A percentile compares a stretch with the other conserved stretches of the same genome.
Conservation (phyloP, 2,888 invertebrate genomes). For the Chelonus formosanus region DNA sequence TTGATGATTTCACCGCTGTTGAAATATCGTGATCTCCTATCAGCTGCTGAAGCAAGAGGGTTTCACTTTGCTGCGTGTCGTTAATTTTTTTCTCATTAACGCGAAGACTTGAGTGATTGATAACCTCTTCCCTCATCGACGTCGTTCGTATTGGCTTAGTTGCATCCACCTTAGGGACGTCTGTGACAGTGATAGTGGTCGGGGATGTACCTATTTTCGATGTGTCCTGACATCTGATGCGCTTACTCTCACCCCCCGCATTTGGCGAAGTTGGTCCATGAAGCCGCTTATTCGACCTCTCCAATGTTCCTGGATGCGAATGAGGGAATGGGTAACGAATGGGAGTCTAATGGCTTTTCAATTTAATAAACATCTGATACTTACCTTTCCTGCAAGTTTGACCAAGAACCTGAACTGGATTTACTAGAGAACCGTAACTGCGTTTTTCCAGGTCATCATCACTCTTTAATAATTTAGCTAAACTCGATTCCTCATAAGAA, state of each 20-base stretch:
- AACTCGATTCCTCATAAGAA: constrained; percentile 58
- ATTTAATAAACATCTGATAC: constrained; percentile 22
- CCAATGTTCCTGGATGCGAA: constrained; percentile 33
- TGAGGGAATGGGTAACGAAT: constrained; percentile 15
- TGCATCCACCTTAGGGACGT: constrained; percentile 18
- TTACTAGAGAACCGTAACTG: constrained; percentile 64
- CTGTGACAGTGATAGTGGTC: constrained; percentile 19
- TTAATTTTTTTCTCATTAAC: constrained; percentile 44
- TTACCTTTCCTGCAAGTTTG: constrained; percentile 55
- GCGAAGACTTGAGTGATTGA: constrained; percentile 18
- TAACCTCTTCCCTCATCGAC: constrained; percentile 14
- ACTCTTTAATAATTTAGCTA: constrained; percentile 67
- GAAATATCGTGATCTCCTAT: constrained; percentile 49
- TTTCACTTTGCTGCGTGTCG: constrained; percentile 64
- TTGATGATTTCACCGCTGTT: constrained; percentile 31
- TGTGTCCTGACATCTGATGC: constrained; percentile 51
- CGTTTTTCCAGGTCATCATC: constrained; percentile 59
- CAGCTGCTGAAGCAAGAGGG: constrained; percentile 64
- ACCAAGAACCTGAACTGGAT: constrained; percentile 60
- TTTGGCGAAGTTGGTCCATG: constrained; percentile 46
- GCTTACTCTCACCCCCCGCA: constrained; percentile 50
- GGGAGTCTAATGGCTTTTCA: not conserved
- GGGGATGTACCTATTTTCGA: constrained; percentile 22
- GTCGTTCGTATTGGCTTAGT: constrained; percentile 27
- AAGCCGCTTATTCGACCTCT: constrained; percentile 53